Base-by-base conservation (phyloP, 2,888 invertebrate species). In the Nemoura dubitans region DNA sequence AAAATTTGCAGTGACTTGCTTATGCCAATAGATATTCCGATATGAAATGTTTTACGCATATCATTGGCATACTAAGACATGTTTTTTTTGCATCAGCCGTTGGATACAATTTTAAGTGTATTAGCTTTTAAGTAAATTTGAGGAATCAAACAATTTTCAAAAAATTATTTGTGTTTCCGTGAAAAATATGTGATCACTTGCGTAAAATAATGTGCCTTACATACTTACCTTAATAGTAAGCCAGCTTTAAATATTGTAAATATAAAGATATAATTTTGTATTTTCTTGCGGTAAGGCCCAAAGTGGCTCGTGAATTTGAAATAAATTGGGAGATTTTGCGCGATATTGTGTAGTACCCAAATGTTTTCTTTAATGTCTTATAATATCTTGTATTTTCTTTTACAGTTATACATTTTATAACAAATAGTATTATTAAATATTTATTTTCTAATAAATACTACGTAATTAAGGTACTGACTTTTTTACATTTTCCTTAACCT, bases 341-440 rank as follows among this genome's bases (percentile, higher is more conserved):
- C 3, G 14, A 59, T 59, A 59, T 14, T 21, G 21, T 21, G 59
- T 21, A 59, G 14, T 59, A 7, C 14, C 2, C 59, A 7, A 21
- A 36, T 36, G n/a, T 36, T 36, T 36, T 10, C 36, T 36, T 59
- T 59, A 1, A 59, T 59, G 59, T 21, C 14, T 3, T 21, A 21
- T 7, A 36, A 6, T 36, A 36, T 36, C 10, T 59, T 43, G 28
- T 76, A 85, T 80, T 28, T 43, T 84, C 78, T 84, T 78, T 27
- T 78, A 26, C n/a, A 25, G 6, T 10, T 78, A 2, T 27, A 78
- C 3, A 78, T 78, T 27, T 27, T 78, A 78, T 78, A 78, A 21
- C 14, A 21, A 59, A 59, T 21, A 78, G 28, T 78, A 1, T n/a
- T 76, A 76, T n/a, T 25, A 76, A 76, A n/a, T 80, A 16, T n/a